Evolutionary conservation across 2,888 invertebrate genomes (phyloP).

Genomic region (Drosophila falleni): DNA sequence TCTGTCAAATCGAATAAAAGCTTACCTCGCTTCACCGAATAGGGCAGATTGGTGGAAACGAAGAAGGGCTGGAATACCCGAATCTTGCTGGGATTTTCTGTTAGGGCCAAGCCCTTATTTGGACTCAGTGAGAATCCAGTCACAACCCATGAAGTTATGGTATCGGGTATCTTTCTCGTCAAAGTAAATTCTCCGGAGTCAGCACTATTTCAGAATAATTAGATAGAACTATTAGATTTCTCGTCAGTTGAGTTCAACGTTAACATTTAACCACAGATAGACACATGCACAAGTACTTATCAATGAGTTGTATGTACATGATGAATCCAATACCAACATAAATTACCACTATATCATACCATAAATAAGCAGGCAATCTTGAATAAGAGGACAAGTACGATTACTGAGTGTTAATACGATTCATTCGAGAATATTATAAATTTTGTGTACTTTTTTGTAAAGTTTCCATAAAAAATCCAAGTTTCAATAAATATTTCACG

Average conservation of each 20-base stretch:
- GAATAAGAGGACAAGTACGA: constrained; percentile 14
- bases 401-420: constrained; percentile 14
- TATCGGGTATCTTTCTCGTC: constrained; percentile 90
- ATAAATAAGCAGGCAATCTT: constrained; percentile 12
- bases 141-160: constrained; percentile 94
- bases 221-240: background rate
- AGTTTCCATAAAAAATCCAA: constrained; percentile 54
- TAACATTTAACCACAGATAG: constrained; percentile 15
- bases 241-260: background rate
- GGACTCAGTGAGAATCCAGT: constrained; percentile 93
- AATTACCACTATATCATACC: constrained; percentile 4
- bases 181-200: constrained; percentile 70
- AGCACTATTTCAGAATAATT: constrained; percentile 55
- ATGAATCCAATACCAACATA: background rate
- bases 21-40: constrained; percentile 95
- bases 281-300: constrained; percentile 15
- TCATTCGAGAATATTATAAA: background rate
- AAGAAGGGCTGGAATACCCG: constrained; percentile 94
- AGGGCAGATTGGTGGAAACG: constrained; percentile 94
- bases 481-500: constrained; percentile 57
- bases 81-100: constrained; percentile 89
- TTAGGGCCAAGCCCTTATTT: constrained; percentile 91
- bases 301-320: constrained; percentile 7
- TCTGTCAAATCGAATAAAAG: constrained; percentile 55
- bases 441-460: constrained; percentile 47